Evolutionary conservation across 2,113 vertebrate genomes (phyloP).

Genomic region (Clarias batrachus): DNA sequence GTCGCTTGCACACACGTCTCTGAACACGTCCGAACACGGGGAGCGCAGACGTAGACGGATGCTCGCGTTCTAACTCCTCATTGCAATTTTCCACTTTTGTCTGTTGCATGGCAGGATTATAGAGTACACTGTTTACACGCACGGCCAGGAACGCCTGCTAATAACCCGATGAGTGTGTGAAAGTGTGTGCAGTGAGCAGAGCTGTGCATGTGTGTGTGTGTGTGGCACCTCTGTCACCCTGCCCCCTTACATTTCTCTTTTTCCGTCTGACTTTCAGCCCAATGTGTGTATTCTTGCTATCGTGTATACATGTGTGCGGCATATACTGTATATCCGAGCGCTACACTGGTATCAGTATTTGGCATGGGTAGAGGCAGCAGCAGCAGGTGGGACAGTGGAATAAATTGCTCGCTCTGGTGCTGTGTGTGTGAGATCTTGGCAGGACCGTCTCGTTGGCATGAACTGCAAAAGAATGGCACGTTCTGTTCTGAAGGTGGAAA

Average conservation of each 20-base stretch:
- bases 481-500: slow-evolving; percentile 19
- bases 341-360: slow-evolving; percentile 11
- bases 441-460: slow-evolving; percentile 13
- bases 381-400: slow-evolving; percentile 33
- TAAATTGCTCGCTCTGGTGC: slow-evolving; percentile 1
- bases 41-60: slow-evolving; percentile 5
- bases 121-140: background rate
- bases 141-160: background rate
- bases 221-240: background rate
- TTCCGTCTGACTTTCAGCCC: slow-evolving; percentile 7
- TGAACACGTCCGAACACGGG: slow-evolving; percentile 28
- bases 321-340: background rate
- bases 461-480: background rate
- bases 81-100: slow-evolving; percentile 38
- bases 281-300: background rate
- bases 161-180: slow-evolving; percentile 19
- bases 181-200: background rate
- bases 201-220: background rate
- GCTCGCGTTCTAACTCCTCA: slow-evolving; percentile 2
- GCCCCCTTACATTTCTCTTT: background rate
- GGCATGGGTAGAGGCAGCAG: slow-evolving; percentile 24
- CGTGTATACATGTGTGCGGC: background rate
- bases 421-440: slow-evolving; percentile 11
- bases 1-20: background rate
- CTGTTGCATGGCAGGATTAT: background rate